Conservation (phyloP, 2,113 vertebrate species). For the Echinops telfairi region DNA sequence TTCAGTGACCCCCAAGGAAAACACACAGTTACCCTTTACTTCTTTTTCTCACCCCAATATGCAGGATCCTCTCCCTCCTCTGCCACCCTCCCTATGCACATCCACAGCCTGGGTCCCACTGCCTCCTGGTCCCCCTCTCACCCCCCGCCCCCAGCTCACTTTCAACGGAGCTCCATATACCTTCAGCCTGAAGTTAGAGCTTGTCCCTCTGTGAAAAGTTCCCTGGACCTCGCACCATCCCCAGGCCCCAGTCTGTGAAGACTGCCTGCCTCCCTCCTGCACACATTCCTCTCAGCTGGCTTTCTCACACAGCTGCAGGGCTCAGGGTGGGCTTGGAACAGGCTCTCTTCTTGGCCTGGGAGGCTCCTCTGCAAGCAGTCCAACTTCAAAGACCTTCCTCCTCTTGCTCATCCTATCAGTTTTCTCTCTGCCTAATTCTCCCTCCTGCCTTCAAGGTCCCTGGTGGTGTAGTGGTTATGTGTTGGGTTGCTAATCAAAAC, state of each 20-base stretch:
- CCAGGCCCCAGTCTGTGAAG: not conserved
- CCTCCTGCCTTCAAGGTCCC: too few relatives aligned
- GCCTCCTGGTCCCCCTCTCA: not conserved
- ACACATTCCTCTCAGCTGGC: not conserved
- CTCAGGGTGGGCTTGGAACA: not conserved
- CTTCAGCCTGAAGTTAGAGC: not conserved
- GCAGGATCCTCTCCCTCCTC: too few relatives aligned
- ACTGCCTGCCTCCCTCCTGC: not conserved
- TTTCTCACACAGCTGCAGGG: not conserved
- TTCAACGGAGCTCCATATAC: not conserved
- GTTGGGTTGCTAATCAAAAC: too few relatives aligned
- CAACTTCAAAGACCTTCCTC: too few relatives aligned
- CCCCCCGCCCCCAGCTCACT: too few relatives aligned
- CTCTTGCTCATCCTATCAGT: not conserved
- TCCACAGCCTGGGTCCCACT: not conserved
- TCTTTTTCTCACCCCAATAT: too few relatives aligned
- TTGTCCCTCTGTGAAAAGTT: not conserved
- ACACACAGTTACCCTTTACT: too few relatives aligned
- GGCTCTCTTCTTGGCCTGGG: accelerated
- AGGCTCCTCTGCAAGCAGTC: not conserved
- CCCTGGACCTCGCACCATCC: not conserved
- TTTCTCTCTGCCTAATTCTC: not conserved
- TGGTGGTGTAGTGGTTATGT: too few relatives aligned
- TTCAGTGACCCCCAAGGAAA: not conserved
- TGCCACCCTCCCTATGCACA: not conserved